Base-by-base conservation (phyloP, 2,113 vertebrate genomes). In the Rhagologus leucostigma region DNA sequence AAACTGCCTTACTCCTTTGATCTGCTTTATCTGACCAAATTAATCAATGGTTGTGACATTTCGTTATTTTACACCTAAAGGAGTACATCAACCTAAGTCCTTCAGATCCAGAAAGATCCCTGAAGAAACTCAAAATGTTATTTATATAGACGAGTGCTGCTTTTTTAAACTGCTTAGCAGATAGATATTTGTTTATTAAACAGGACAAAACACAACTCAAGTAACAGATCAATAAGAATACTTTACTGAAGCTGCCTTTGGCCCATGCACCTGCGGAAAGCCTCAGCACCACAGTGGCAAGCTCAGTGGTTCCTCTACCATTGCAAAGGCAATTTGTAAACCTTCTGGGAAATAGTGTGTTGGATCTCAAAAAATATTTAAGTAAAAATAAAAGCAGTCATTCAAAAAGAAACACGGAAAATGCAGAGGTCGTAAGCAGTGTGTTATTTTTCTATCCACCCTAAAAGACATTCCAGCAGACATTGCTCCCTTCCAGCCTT, bases 11-110 rank as follows among this genome's bases (percentile, higher is more conserved):
- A 67, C 23, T 86, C 39, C 33, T 68, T 74, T 82, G n/a, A 79
- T 78, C 78, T 75, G 56, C 41, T 90, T 73, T 87, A 88, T 93
- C 78, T 83, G 47, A 96, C 68, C 71, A 84, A 84, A 84, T 60
- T 52, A 59, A 87, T 74, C 67, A 88, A 46, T 32, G 37, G 35
- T 62, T 93, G 68, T 7, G 22, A 41, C 33, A 93, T 29, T 67
- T 37, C 13, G 4, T 44, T 73, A 80, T 67, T 70, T 79, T 57
- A 69, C 59, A 39, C 29, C 78, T 84, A 67, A 88, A 71, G 49
- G 32, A 75, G 23, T 35, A 74, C 0, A 2, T 55, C 81, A 93
- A 6, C 0, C 0, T 46, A 56, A 77, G 15, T 32, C 50, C 26
- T 73, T 87, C 57, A 62, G 32, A 69, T 73, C 22, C 41, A 63